phyloP scores from a whole-genome alignment of 2,888 invertebrate genomes.

The Tetheella fluctuosa region DNA sequence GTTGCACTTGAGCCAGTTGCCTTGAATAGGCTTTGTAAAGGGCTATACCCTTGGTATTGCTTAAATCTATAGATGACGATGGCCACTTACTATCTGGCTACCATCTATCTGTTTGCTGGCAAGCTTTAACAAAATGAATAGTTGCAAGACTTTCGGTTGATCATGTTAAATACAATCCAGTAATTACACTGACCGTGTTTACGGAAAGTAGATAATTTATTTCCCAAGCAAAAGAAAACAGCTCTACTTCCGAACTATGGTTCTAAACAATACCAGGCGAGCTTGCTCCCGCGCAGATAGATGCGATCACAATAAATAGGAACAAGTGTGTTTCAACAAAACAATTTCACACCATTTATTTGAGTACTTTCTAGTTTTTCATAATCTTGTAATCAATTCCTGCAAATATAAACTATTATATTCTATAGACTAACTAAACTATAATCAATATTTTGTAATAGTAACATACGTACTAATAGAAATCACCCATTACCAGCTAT shows the following conservation, averaged over 20 bases:
- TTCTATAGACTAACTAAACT: not conserved
- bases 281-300: slow-evolving; percentile 34
- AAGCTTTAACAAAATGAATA: no score
- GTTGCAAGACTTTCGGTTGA: not conserved
- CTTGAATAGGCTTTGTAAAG: no score
- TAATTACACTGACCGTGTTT: slow-evolving; percentile 20
- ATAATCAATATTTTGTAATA: not conserved
- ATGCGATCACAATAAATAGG: slow-evolving; percentile 15
- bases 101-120: no score
- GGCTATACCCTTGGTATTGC: no score
- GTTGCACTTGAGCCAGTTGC: no score
- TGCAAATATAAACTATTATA: no score
- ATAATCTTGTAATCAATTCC: no score
- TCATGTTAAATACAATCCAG: not conserved
- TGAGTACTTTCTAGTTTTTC: not conserved
- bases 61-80: no score
- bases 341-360: slow-evolving; percentile 7
- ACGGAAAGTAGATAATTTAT: slow-evolving; percentile 50
- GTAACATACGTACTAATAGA: not conserved
- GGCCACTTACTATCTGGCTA: no score
- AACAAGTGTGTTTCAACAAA: no score
- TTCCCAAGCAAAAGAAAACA: slow-evolving; percentile 76
- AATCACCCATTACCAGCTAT: not conserved
- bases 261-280: slow-evolving; percentile 59
- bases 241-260: slow-evolving; percentile 59